Conservation (phyloP, 2,888 invertebrate genomes). For the Latrodectus hesperus region DNA sequence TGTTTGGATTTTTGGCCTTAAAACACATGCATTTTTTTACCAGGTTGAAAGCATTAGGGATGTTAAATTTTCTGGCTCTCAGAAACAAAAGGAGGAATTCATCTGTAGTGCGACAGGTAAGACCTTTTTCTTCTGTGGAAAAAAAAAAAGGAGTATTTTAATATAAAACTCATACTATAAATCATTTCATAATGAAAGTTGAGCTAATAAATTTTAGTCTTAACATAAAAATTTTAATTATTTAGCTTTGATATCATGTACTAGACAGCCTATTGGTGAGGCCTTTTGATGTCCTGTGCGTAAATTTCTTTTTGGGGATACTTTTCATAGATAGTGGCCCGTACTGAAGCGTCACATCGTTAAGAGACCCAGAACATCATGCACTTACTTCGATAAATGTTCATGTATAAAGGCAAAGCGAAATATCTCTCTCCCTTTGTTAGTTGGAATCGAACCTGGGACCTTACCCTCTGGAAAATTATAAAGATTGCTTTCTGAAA, state of each 20-base stretch:
- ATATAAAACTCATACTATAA: neutral
- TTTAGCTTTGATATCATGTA: neutral
- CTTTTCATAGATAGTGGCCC: no score
- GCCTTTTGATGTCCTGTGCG: no score
- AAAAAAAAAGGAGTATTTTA: neutral
- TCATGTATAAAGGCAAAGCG: no score
- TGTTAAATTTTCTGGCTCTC: constrained; percentile 45
- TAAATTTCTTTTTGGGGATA: no score
- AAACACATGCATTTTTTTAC: constrained; percentile 48
- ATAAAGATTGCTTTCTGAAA: no score
- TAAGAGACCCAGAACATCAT: no score
- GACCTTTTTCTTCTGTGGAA: constrained; percentile 23
- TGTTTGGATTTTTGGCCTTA: constrained; percentile 34
- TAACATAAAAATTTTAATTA: neutral
- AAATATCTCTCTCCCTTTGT: no score
- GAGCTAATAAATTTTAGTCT: neutral
- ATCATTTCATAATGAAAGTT: neutral
- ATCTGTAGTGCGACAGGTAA: constrained; percentile 30
- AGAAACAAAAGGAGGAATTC: constrained; percentile 51
- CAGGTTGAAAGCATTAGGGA: constrained; percentile 31
- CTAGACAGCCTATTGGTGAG: no score
- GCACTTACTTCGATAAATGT: no score
- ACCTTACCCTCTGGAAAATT: no score
- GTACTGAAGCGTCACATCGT: no score
- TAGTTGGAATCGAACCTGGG: no score